phyloP scores from a whole-genome alignment of 2,797 vertebrate genomes.

The Alauda arvensis region DNA sequence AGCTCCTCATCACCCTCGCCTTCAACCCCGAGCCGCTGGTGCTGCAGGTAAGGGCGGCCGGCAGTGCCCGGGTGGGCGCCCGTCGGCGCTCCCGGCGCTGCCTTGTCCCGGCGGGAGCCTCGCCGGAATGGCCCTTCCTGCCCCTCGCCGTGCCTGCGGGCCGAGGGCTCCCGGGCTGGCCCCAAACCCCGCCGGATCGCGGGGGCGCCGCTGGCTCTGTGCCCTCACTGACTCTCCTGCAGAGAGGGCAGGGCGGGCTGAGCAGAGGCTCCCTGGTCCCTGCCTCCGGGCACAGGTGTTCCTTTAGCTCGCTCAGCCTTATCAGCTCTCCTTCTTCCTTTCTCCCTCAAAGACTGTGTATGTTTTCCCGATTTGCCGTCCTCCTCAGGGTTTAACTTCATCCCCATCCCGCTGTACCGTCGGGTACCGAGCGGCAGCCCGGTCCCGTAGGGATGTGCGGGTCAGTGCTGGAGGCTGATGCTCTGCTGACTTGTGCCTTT shows the following conservation, averaged over 20 bases:
- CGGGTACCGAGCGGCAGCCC: neutral
- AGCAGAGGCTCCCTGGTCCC: neutral
- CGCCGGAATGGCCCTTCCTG: too few species aligned
- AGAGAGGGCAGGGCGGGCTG: neutral
- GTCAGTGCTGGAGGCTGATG: neutral
- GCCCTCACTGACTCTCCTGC: fast-evolving
- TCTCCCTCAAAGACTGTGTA: fast-evolving
- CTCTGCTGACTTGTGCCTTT: neutral
- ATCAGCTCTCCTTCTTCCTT: neutral
- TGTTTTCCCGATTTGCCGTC: neutral
- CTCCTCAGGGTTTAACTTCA: neutral
- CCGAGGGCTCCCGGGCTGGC: neutral
- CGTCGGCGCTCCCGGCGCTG: neutral
- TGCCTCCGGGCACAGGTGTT: neutral
- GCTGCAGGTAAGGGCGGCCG: constrained; percentile 75
- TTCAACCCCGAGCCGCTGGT: constrained; percentile 91
- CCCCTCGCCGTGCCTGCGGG: neutral
- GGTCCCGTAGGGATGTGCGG: neutral
- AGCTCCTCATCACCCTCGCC: constrained; percentile 92
- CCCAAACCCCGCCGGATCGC: fast-evolving
- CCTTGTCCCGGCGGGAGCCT: neutral
- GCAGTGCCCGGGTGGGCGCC: neutral
- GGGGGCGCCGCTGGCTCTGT: neutral
- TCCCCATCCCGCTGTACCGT: neutral
- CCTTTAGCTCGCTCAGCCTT: fast-evolving